phyloP scores from a whole-genome alignment of 2,797 vertebrate genomes.

The Miichthys miiuy region DNA sequence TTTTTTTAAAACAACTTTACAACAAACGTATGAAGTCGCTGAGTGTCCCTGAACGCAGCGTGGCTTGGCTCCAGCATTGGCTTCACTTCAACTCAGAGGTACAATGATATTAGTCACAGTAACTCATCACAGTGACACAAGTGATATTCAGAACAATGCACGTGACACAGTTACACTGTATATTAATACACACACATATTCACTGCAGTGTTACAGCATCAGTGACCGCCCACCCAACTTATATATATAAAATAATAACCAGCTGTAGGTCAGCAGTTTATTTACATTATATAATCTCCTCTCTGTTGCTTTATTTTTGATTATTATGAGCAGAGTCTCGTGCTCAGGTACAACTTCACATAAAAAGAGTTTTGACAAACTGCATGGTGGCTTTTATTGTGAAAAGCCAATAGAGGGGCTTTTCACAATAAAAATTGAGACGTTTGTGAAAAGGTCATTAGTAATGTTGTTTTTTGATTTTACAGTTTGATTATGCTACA shows the following conservation, averaged over 20 bases:
- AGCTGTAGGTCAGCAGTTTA: no score
- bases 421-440: no score
- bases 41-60: slow-evolving; percentile 7
- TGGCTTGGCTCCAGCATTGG: slow-evolving; percentile 62
- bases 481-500: no score
- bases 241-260: no score
- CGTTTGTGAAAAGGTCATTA: not conserved
- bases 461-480: no score
- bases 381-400: not conserved
- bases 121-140: slow-evolving; percentile 49
- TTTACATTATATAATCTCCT: not conserved
- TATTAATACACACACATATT: slow-evolving; percentile 41
- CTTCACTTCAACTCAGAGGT: slow-evolving; percentile 31
- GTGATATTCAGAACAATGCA: slow-evolving; percentile 43
- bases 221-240: not conserved
- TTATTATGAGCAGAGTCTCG: no score
- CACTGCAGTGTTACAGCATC: slow-evolving; percentile 13
- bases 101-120: slow-evolving; percentile 64
- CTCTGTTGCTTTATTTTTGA: not conserved
- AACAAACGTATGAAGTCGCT: slow-evolving; percentile 28
- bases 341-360: not conserved
- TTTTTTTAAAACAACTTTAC: slow-evolving; percentile 27
- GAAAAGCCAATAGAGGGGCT: not conserved
- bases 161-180: slow-evolving; percentile 42
- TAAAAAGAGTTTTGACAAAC: not conserved